Conservation (phyloP, 2,888 invertebrate genomes). For the Rhagium mordax region DNA sequence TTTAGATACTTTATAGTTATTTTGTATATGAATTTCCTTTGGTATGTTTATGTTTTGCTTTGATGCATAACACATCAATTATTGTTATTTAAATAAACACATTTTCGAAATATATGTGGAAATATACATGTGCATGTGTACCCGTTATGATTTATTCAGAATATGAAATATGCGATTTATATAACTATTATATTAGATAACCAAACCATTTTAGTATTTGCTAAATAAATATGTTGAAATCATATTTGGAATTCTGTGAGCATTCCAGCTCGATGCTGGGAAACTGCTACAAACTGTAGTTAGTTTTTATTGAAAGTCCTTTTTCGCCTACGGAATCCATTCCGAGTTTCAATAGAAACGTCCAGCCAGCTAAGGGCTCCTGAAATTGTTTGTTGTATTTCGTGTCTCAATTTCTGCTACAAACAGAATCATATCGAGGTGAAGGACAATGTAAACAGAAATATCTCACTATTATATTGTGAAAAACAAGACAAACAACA, state of each 20-base stretch:
- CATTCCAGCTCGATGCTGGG: background rate
- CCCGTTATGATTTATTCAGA: slow-evolving; percentile 1
- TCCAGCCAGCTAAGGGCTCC: slow-evolving; percentile 46
- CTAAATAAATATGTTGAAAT: slow-evolving; percentile 21
- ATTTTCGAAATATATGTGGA: too few species aligned
- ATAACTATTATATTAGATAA: background rate
- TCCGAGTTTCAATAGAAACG: slow-evolving; percentile 48
- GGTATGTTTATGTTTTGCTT: too few species aligned
- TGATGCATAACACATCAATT: too few species aligned
- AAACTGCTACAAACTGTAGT: slow-evolving; percentile 24
- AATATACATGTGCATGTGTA: background rate
- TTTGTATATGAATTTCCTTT: too few species aligned
- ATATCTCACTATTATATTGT: slow-evolving; percentile 4
- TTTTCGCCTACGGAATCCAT: slow-evolving; percentile 43
- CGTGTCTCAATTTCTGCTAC: slow-evolving; percentile 50
- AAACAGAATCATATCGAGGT: slow-evolving; percentile 47
- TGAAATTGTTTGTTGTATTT: slow-evolving; percentile 51
- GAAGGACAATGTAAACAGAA: slow-evolving; percentile 42
- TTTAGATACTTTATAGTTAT: too few species aligned
- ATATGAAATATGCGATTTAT: background rate
- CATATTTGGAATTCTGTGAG: slow-evolving; percentile 21
- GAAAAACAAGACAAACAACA: slow-evolving; percentile 28
- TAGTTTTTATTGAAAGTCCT: slow-evolving; percentile 33
- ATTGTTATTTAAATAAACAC: too few species aligned
- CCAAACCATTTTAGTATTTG: background rate